Evolutionary conservation across 1,140 invertebrate genomes (phyloP).

Genomic region (Aporrectodea caliginosa): DNA sequence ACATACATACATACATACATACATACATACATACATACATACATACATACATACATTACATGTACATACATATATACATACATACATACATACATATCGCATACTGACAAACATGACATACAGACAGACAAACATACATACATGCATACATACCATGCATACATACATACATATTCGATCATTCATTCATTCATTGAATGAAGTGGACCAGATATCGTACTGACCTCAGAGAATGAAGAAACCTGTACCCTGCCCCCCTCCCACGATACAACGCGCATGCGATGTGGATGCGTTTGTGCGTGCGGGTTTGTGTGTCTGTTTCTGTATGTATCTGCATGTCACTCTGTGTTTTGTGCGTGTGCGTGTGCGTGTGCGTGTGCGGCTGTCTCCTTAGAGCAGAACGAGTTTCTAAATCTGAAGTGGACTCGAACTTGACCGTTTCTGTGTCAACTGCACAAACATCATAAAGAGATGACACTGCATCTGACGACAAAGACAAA

Average conservation of each 20-base stretch:
- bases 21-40: slow-evolving; percentile 7
- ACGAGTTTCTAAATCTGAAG: not conserved
- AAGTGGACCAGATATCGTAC: no score
- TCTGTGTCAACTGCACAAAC: not conserved
- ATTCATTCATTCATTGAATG: no score
- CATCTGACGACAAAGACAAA: no score
- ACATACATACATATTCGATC: no score
- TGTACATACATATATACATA: slow-evolving; percentile 5
- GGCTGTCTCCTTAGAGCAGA: not conserved
- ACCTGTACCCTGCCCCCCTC: no score
- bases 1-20: slow-evolving; percentile 3
- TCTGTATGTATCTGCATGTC: slow-evolving; percentile 2
- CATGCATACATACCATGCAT: no score
- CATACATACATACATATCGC: slow-evolving; percentile 7
- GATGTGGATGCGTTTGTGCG: not conserved
- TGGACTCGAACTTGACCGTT: not conserved
- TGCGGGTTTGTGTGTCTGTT: not conserved
- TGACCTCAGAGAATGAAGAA: no score
- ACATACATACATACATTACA: not conserved
- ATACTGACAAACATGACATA: no score
- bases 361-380: not conserved
- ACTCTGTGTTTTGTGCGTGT: not conserved
- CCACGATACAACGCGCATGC: no score
- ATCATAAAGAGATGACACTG: no score
- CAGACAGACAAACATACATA: no score